phyloP scores from a whole-genome alignment of 92 coral and sea anemone genomes.

The Zoanthus gigantus region DNA sequence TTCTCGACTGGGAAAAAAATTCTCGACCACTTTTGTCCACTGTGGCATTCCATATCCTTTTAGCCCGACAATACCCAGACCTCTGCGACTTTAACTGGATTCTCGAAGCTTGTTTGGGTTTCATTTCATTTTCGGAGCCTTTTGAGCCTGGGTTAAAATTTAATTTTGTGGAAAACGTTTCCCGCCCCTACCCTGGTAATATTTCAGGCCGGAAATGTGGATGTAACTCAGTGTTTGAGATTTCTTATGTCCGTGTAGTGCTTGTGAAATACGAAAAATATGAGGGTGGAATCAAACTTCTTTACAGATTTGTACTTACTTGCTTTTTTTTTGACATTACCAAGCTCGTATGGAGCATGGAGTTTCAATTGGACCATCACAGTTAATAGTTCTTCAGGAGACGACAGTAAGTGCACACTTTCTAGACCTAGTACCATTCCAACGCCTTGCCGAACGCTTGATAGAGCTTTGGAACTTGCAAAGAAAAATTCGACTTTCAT shows the following conservation, averaged over 20 bases:
- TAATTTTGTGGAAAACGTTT: too few species aligned
- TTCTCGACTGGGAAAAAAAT: too few species aligned
- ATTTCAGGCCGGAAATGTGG: too few species aligned
- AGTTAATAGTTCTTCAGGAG: conserved; percentile 52
- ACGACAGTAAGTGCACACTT: conserved; percentile 47
- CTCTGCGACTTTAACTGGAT: too few species aligned
- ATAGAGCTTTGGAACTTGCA: conserved; percentile 68
- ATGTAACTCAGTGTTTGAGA: too few species aligned
- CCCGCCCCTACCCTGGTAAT: too few species aligned
- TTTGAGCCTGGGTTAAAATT: too few species aligned
- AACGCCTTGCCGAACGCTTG: conserved; percentile 72
- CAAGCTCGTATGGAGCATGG: not conserved
- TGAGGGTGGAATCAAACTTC: not conserved
- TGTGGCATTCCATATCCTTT: too few species aligned
- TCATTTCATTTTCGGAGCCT: too few species aligned
- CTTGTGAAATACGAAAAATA: not conserved
- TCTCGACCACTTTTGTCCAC: too few species aligned
- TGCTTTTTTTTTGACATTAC: not conserved
- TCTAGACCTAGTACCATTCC: not conserved
- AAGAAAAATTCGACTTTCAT: conserved; percentile 66
- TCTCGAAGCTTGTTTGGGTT: too few species aligned
- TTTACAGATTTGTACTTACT: not conserved
- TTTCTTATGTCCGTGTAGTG: not conserved
- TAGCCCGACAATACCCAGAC: too few species aligned
- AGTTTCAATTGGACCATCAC: conserved; percentile 49